phyloP scores from a whole-genome alignment of 1,140 invertebrate species.

The Arctopsyche grandis region DNA sequence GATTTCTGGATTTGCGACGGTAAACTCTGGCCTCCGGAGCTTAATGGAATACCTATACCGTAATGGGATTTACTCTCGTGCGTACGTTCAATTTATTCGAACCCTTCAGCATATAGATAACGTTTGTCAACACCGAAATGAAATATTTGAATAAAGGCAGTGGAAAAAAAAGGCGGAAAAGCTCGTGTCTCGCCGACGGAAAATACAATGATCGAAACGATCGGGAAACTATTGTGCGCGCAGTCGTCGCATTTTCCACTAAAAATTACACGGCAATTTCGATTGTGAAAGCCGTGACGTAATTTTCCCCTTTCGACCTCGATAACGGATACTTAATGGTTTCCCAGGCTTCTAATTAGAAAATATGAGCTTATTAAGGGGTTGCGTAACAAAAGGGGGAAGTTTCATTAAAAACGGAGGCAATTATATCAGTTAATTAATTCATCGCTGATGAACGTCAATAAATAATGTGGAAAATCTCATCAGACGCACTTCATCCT shows the following conservation, averaged over 20 bases:
- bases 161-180: not conserved
- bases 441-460: not conserved
- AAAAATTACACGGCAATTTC: not conserved
- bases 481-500: not conserved
- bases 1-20: constrained; percentile 10
- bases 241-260: not conserved
- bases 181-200: too few species aligned
- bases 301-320: not conserved
- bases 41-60: constrained; percentile 41
- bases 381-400: not conserved
- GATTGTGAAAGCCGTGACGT: not conserved
- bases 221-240: not conserved
- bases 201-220: not conserved
- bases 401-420: not conserved
- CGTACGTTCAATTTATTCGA: constrained; percentile 38
- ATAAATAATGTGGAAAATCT: not conserved
- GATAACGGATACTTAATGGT: not conserved
- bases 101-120: constrained; percentile 30
- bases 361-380: constrained; percentile 23
- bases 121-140: constrained; percentile 37
- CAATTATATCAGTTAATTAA: constrained; percentile 12
- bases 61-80: constrained; percentile 38
- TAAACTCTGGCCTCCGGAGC: constrained; percentile 13
- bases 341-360: constrained; percentile 3
- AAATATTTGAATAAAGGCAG: constrained; percentile 25